Conservation (phyloP, 1,140 invertebrate species). For the Euwallacea fornicatus region DNA sequence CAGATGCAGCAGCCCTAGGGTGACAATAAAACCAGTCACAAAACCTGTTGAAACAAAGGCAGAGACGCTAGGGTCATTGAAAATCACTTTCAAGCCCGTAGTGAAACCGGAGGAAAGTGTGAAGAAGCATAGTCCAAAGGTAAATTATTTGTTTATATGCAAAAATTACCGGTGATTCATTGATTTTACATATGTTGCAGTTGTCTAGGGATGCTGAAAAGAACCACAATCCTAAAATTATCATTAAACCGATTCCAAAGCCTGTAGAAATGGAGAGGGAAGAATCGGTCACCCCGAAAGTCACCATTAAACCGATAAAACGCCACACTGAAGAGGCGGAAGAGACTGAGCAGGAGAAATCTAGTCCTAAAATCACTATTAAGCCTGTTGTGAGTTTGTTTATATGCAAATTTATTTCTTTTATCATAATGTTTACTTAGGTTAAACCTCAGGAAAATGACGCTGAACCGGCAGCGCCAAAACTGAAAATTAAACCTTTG, state of each 20-base stretch:
- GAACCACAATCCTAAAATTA: conserved; percentile 46
- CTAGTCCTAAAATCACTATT: conserved; percentile 52
- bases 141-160: conserved; percentile 27
- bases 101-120: conserved; percentile 44
- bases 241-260: conserved; percentile 48
- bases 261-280: conserved; percentile 29
- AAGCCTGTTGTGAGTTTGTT: conserved; percentile 45
- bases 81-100: conserved; percentile 51
- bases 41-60: conserved; percentile 42
- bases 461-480: conserved; percentile 10
- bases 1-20: conserved; percentile 46
- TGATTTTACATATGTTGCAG: conserved; percentile 44
- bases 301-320: conserved; percentile 49
- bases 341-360: conserved; percentile 26
- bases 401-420: not conserved
- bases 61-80: conserved; percentile 43
- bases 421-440: conserved; percentile 9
- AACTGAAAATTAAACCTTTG: conserved; percentile 30
- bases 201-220: conserved; percentile 39
- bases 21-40: conserved; percentile 51
- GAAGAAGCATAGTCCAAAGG: conserved; percentile 49
- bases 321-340: conserved; percentile 36
- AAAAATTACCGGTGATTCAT: conserved; percentile 29
- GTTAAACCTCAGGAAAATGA: conserved; percentile 26
- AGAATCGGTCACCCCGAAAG: conserved; percentile 45